Conservation (phyloP, 2,888 invertebrate species). For the Sarcophaga variegata region DNA sequence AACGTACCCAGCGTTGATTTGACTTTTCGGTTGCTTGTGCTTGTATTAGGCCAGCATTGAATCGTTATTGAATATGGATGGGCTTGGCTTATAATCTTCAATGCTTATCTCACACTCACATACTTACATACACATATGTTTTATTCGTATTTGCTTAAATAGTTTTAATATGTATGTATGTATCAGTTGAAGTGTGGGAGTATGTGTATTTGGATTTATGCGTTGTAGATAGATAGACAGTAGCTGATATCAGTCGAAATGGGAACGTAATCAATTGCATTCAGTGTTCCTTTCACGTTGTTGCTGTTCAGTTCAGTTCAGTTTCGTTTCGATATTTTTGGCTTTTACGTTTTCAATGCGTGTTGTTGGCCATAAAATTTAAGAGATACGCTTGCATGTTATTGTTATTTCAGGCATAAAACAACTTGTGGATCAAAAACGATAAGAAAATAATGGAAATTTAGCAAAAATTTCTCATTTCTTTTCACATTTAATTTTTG, state of each 20-base stretch:
- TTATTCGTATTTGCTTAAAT: conserved; percentile 19
- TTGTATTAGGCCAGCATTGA: conserved; percentile 35
- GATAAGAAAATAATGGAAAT: conserved; percentile 24
- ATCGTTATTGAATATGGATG: conserved; percentile 65
- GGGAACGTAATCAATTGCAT: conserved; percentile 64
- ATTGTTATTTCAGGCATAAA: conserved; percentile 33
- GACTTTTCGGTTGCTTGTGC: conserved; percentile 11
- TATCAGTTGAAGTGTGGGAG: background rate
- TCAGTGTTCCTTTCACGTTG: conserved; percentile 27
- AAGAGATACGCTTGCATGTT: background rate
- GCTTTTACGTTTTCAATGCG: conserved; percentile 51
- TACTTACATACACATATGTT: background rate
- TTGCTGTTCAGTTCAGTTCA: conserved; percentile 29
- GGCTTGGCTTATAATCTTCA: conserved; percentile 53
- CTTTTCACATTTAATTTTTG: background rate
- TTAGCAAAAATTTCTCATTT: conserved; percentile 7
- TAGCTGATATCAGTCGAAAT: conserved; percentile 53
- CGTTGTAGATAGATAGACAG: conserved; percentile 40
- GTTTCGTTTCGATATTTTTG: conserved; percentile 8
- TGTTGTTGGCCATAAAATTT: conserved; percentile 55
- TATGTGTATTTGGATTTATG: conserved; percentile 12
- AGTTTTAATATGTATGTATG: background rate
- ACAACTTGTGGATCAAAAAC: conserved; percentile 63
- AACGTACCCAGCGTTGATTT: conserved; percentile 15
- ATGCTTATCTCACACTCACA: background rate